Conservation (phyloP, 2,888 invertebrate species). For the Formica aserva region DNA sequence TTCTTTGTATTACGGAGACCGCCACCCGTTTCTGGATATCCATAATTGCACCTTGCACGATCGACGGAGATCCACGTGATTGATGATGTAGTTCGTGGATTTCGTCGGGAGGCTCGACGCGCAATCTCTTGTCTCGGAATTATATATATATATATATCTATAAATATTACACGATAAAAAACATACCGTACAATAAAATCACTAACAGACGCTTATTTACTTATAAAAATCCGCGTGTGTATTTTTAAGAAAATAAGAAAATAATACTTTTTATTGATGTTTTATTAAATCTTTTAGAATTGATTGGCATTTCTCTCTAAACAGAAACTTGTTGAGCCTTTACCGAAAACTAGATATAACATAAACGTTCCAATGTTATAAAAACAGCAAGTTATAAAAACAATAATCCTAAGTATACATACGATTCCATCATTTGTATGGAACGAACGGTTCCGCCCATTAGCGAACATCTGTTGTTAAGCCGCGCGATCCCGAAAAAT, state of each 20-base stretch:
- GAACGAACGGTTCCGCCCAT: constrained; percentile 29
- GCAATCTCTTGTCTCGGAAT: background rate
- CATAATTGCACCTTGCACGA: constrained; percentile 62
- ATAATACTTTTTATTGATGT: background rate
- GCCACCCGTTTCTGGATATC: constrained; percentile 69
- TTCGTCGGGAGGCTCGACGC: constrained; percentile 15
- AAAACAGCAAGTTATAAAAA: constrained; percentile 10
- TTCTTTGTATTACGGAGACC: constrained; percentile 79
- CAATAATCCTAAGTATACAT: background rate
- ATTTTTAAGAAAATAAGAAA: background rate
- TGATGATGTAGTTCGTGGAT: constrained; percentile 37
- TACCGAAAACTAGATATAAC: background rate
- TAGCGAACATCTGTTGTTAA: constrained; percentile 48
- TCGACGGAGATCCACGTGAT: constrained; percentile 48
- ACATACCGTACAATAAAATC: background rate
- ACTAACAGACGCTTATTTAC: background rate
- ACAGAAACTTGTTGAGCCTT: background rate
- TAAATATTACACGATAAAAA: constrained; percentile 4
- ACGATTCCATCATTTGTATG: constrained; percentile 18
- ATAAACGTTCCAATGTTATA: background rate
- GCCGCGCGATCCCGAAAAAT: constrained; percentile 49
- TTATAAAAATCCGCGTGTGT: background rate
- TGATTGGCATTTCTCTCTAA: background rate
- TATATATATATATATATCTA: constrained; percentile 10
- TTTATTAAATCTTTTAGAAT: background rate